phyloP scores from a whole-genome alignment of 1,140 invertebrate species.

The Notospermus geniculatus region DNA sequence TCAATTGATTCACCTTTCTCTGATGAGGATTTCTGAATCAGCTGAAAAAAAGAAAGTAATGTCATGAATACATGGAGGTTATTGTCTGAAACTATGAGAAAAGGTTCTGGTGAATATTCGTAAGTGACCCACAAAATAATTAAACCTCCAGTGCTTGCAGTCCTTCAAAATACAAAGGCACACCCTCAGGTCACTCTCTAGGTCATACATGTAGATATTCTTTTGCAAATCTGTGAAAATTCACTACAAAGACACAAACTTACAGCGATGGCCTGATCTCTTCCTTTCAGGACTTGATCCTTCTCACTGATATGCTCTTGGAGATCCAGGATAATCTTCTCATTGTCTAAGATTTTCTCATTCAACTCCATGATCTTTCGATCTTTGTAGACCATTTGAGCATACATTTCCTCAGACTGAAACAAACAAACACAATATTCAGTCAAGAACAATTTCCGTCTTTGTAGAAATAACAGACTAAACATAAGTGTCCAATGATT shows the following conservation, averaged over 20 bases:
- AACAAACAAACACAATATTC: too few relatives aligned
- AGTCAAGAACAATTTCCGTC: background rate
- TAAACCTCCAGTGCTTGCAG: too few relatives aligned
- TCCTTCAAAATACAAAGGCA: too few relatives aligned
- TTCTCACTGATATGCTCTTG: constrained; percentile 79
- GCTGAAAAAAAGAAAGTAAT: constrained; percentile 26
- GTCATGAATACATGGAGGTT: background rate
- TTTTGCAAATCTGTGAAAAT: too few relatives aligned
- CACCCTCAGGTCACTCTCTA: too few relatives aligned
- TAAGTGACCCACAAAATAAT: too few relatives aligned
- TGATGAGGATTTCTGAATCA: constrained; percentile 40
- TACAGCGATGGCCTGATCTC: constrained; percentile 68
- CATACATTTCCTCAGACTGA: constrained; percentile 56
- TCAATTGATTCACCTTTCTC: constrained; percentile 43
- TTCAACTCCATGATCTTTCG: constrained; percentile 59
- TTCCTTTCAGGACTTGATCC: constrained; percentile 79
- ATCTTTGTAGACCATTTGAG: constrained; percentile 61
- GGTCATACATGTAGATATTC: too few relatives aligned
- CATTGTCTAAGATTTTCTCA: constrained; percentile 58
- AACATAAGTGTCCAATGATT: too few relatives aligned
- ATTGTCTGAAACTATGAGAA: too few relatives aligned
- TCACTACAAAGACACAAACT: background rate
- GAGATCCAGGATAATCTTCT: constrained; percentile 58
- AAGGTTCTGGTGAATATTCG: too few relatives aligned
- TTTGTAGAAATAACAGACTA: background rate